These are phyloP conservation scores for Siderastrea siderea DNA, from an alignment of 92 coral and sea anemone genomes.

Conservation along the genomic window DNA sequence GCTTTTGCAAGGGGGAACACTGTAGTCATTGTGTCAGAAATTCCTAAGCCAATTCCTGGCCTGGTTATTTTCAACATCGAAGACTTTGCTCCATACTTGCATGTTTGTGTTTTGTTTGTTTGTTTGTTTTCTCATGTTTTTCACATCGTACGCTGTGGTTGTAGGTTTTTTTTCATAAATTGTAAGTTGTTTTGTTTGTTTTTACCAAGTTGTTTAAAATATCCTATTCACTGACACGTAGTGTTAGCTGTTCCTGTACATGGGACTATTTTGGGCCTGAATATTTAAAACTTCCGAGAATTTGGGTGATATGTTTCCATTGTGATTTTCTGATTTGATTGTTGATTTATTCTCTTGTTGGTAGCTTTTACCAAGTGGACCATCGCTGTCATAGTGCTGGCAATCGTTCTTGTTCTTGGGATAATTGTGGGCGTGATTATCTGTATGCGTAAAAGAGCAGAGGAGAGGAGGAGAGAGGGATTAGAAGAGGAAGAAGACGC, in stretches of 20 bases:
- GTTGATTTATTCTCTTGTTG: too few relatives aligned
- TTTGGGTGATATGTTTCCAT: too few relatives aligned
- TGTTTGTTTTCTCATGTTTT: too few relatives aligned
- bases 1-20: too few relatives aligned
- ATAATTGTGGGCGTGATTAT: background rate
- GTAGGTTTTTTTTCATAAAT: too few relatives aligned
- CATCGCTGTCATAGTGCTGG: constrained; percentile 20
- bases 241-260: background rate
- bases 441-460: background rate
- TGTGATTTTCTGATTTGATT: too few relatives aligned
- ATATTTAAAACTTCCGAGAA: background rate
- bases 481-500: background rate
- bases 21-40: too few relatives aligned
- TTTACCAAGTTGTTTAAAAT: constrained; percentile 15
- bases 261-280: background rate
- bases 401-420: background rate
- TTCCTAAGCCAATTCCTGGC: too few relatives aligned
- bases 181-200: background rate
- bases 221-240: background rate
- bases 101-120: too few relatives aligned
- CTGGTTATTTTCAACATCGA: too few relatives aligned
- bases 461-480: background rate
- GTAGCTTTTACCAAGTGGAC: constrained; percentile 36
- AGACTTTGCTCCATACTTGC: too few relatives aligned
- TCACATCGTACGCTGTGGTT: too few relatives aligned